A percentile compares a stretch with the other conserved stretches of the same genome.
phyloP scores from a whole-genome alignment of 2,113 vertebrate species.

The Ceuthmochares aereus region DNA sequence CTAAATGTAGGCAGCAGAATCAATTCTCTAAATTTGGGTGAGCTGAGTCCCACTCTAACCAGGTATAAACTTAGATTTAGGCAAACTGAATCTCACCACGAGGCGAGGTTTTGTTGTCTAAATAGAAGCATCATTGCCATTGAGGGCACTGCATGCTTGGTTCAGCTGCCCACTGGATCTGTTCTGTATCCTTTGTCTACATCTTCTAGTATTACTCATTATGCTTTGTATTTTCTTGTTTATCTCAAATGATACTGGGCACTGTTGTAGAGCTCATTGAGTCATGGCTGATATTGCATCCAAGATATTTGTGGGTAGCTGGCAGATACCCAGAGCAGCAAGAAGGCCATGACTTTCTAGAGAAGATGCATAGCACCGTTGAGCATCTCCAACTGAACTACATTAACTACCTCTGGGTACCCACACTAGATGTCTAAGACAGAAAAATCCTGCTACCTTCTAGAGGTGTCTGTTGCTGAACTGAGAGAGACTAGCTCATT shows the following conservation, averaged over 20 bases:
- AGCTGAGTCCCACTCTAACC: neutral
- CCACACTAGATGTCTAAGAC: neutral
- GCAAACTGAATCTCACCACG: rapidly evolving
- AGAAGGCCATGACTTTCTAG: neutral
- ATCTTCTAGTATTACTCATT: neutral
- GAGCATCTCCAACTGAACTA: neutral
- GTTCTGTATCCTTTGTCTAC: neutral
- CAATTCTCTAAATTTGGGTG: neutral
- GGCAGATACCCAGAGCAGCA: neutral
- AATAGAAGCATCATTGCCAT: neutral
- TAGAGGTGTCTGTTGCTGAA: neutral
- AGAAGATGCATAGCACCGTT: rapidly evolving
- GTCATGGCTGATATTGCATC: neutral
- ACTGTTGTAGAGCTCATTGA: neutral
- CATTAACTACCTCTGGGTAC: neutral
- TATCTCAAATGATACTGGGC: neutral
- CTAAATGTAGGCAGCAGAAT: neutral
- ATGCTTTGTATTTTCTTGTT: neutral
- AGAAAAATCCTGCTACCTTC: neutral
- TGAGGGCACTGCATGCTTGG: neutral
- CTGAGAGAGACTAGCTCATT: neutral
- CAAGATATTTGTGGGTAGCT: neutral
- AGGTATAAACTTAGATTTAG: neutral
- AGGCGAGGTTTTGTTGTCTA: neutral
- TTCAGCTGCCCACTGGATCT: neutral